Conservation (phyloP, 2,113 vertebrate genomes). For the Echinops telfairi region DNA sequence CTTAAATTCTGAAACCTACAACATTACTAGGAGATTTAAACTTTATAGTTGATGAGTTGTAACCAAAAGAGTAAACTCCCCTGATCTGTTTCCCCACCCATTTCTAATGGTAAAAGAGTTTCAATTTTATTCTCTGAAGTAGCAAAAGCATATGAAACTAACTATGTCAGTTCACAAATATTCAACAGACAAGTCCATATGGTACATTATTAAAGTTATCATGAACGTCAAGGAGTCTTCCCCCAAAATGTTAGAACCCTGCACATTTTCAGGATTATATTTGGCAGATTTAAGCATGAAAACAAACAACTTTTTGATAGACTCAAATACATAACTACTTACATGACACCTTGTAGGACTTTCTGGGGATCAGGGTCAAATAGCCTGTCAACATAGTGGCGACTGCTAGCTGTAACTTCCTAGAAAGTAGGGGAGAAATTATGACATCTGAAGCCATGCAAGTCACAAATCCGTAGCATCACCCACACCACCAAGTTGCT, state of each 20-base stretch:
- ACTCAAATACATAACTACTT: conserved; percentile 88
- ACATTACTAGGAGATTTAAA: conserved; percentile 38
- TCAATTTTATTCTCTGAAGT: conserved; percentile 59
- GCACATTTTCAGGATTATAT: conserved; percentile 67
- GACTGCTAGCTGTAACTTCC: conserved; percentile 99
- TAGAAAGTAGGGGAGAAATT: conserved; percentile 86
- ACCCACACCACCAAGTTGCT: conserved; percentile 56
- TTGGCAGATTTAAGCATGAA: conserved; percentile 59
- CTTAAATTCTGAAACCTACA: conserved; percentile 53
- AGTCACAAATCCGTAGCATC: conserved; percentile 76
- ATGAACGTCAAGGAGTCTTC: conserved; percentile 57
- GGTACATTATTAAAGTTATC: conserved; percentile 54
- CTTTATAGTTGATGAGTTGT: conserved; percentile 11
- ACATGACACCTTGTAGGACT: conserved; percentile 99
- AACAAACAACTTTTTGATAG: conserved; percentile 77
- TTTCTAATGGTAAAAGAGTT: conserved; percentile 41
- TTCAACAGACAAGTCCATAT: conserved; percentile 49
- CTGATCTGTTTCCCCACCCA: conserved; percentile 1
- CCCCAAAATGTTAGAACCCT: conserved; percentile 61
- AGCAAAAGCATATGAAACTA: conserved; percentile 58
- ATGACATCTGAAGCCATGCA: conserved; percentile 83
- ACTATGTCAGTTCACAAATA: conserved; percentile 44
- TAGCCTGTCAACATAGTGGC: conserved; percentile 99
- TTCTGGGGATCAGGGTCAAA: conserved; percentile 99
- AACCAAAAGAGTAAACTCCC: background rate